Base-by-base conservation (phyloP, 2,797 vertebrate genomes). In the Fistularia commersonii region DNA sequence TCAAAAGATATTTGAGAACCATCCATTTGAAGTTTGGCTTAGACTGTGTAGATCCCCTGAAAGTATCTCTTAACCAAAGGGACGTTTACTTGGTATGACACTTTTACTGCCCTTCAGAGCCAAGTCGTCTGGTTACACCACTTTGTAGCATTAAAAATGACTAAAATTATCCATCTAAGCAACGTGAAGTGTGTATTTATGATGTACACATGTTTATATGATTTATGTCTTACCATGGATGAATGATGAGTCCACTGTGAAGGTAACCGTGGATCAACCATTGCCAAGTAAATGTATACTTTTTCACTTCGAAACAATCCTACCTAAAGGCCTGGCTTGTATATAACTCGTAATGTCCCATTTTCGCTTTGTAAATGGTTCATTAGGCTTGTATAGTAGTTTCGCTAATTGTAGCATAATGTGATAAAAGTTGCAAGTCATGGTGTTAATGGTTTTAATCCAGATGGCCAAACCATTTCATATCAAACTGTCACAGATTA, bases 21-120 rank as follows among this genome's bases (percentile, higher is more conserved):
- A 62, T 66, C 55, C 37, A 41, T 67, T 47, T 65, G 57, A 57
- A 64, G 45, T 66, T 80, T 69, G 46, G 52, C 31, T 73, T 46
- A 57, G 51, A 49, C 45, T 46, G 38, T 65, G 38, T 54, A 31
- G 2, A 55, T 44, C 48, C 48, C 44, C 41, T 4, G 44, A 48
- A 47, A 48, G 57, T 32, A 33, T 67, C 51, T 41, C 37, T 55
- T 23, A 66, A 48, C 36, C 41, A 61, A 54, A 41, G 12, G 31
- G 48, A 32, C 41, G 50, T 51, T 68, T 45, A 51, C 41, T 45
- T 51, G 23, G 8, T 54, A 50, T 80, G 72, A 77, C 77, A 86
- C 66, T 70, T 87, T 74, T 84, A 82, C 71, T 82, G 70, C 51
- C 82, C 80, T 80, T 82, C 82, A 81, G 61, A 80, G 51, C 42